Conservation (phyloP, 2,888 invertebrate genomes). For the Hemicrepidius hirtus region DNA sequence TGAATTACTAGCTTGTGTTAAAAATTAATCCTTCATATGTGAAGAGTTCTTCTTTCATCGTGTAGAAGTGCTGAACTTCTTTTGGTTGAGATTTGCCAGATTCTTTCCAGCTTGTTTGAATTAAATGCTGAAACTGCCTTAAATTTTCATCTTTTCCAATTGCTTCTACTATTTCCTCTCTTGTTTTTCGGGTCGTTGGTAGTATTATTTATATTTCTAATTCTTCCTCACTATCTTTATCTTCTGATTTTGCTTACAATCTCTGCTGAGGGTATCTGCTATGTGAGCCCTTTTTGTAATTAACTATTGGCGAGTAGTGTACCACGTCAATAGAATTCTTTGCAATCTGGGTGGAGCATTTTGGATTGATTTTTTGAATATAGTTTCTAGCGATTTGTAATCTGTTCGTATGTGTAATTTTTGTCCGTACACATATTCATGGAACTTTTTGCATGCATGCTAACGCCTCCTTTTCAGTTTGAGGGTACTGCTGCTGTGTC, state of each 20-base stretch:
- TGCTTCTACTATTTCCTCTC: neutral
- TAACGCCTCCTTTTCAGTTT: constrained; percentile 1
- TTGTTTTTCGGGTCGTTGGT: neutral
- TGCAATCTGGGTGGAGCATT: constrained; percentile 58
- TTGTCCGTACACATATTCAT: constrained; percentile 56
- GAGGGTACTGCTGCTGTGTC: neutral
- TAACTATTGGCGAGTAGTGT: constrained; percentile 56
- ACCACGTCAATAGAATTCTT: constrained; percentile 58
- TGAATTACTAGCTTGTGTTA: constrained; percentile 35
- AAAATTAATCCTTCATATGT: constrained; percentile 24
- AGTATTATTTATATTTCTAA: constrained; percentile 7
- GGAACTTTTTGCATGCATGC: constrained; percentile 55
- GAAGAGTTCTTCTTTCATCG: constrained; percentile 25
- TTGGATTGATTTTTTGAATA: constrained; percentile 57
- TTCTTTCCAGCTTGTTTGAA: neutral
- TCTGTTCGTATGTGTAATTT: constrained; percentile 57
- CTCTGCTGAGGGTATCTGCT: constrained; percentile 11
- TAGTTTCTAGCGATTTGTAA: constrained; percentile 59
- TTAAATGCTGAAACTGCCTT: neutral
- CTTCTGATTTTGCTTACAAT: constrained; percentile 3
- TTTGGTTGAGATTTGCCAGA: neutral
- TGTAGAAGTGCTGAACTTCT: constrained; percentile 23
- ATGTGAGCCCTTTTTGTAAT: constrained; percentile 57
- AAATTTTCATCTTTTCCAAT: constrained; percentile 7
- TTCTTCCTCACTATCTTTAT: neutral